Evolutionary conservation across 2,797 vertebrate genomes (phyloP).

Genomic region (Sebastes oblongus): DNA sequence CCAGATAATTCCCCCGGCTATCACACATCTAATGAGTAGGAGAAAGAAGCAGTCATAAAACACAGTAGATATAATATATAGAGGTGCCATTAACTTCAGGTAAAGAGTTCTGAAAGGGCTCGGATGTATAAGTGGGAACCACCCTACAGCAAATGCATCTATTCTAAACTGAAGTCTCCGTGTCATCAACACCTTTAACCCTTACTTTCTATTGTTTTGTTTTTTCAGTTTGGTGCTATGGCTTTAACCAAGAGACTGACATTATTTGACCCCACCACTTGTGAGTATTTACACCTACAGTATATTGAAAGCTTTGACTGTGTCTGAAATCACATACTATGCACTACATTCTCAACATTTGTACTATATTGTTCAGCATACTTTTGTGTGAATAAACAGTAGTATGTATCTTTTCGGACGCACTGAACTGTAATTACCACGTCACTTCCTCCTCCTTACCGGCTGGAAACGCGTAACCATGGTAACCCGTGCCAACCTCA

Average conservation of each 20-base stretch:
- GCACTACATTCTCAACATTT: too few species aligned
- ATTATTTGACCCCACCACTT: background rate
- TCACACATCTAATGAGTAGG: background rate
- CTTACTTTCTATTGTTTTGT: background rate
- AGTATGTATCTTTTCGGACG: accelerated
- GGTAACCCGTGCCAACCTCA: too few species aligned
- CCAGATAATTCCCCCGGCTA: background rate
- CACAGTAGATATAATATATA: slow-evolving; percentile 13
- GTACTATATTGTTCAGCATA: too few species aligned
- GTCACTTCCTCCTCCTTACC: too few species aligned
- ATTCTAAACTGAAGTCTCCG: background rate
- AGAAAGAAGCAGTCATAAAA: background rate
- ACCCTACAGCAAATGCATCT: background rate
- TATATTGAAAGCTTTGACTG: background rate
- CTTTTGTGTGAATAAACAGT: accelerated
- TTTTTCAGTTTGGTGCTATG: background rate
- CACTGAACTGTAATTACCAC: too few species aligned
- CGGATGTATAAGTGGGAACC: background rate
- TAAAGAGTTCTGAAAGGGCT: background rate
- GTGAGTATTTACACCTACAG: background rate
- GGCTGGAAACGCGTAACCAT: accelerated
- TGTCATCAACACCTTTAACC: background rate
- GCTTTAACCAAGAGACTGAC: background rate
- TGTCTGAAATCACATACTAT: too few species aligned
- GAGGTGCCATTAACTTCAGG: background rate